phyloP scores from a whole-genome alignment of 2,888 invertebrate genomes.

The Hoplodrina ambigua region DNA sequence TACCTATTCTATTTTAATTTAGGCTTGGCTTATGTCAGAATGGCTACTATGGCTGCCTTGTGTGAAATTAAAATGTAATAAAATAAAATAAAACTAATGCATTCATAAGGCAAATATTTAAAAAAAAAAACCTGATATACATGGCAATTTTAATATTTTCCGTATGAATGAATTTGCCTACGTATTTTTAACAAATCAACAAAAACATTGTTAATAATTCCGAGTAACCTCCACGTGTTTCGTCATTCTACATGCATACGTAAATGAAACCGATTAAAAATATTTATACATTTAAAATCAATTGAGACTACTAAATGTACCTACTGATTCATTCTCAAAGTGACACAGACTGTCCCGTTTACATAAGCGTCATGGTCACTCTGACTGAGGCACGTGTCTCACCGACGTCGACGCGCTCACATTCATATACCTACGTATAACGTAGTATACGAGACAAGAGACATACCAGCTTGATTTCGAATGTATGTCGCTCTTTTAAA shows the following conservation, averaged over 20 bases:
- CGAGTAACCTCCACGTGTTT: neutral
- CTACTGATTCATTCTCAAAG: constrained; percentile 1
- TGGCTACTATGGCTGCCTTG: too few relatives aligned
- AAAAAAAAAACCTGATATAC: too few relatives aligned
- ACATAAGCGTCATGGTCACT: constrained; percentile 40
- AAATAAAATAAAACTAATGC: neutral
- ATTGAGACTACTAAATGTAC: neutral
- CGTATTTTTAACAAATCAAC: neutral
- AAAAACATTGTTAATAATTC: neutral
- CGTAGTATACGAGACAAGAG: constrained; percentile 13
- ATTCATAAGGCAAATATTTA: too few relatives aligned
- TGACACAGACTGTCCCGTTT: constrained; percentile 32
- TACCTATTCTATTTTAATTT: too few relatives aligned
- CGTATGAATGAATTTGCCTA: too few relatives aligned
- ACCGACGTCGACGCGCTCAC: constrained; percentile 28
- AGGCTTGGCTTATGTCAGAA: too few relatives aligned
- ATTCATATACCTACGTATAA: constrained; percentile 20
- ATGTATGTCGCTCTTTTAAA: constrained; percentile 32
- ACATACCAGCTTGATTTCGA: constrained; percentile 27
- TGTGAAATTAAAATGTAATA: neutral
- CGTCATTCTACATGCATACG: neutral
- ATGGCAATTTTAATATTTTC: too few relatives aligned
- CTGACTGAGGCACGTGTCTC: constrained; percentile 53
- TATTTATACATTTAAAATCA: constrained; percentile 30
- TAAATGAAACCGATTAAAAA: constrained; percentile 6